Evolutionary conservation across 2,797 vertebrate species (phyloP), one percentile per base, ranked within the genome.

Genomic region (Moxostoma hubbsi): DNA sequence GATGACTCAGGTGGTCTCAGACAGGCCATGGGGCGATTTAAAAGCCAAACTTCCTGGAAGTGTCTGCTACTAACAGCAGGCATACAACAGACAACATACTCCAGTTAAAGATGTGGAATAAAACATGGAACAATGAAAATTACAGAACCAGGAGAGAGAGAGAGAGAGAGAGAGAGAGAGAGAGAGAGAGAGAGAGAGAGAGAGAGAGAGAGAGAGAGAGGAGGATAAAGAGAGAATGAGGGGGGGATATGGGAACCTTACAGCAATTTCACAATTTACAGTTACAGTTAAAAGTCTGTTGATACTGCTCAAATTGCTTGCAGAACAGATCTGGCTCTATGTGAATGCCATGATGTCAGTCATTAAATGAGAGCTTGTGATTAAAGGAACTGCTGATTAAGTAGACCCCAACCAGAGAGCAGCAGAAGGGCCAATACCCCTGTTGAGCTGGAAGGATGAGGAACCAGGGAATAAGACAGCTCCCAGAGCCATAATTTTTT

Each of bases 331-430:
- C n/a, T 0, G 15, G 24, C 59, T 55, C 47, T 79, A 62, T 81
- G 64, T 58, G 24, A 65, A 53, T 55, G 18, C 59, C 47, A 58
- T 67, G 50, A 64, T 65, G 73, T 65, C 74, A 66, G 54, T 80
- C n/a, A 77, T 85, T 77, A 61, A 63, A 61, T 47, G n/a, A 81
- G 49, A 74, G 43, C 7, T 59, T 18, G 15, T 72, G 63, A 77
- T 84, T 76, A 80, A 76, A 55, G 36, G 49, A 64, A 53, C 58
- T 67, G 50, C 70, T 78, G 64, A 78, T 63, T 63, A 64, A 62
- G 36, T 67, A 58, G 50, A 73, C 57, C 36, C n/a, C 6, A 43
- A 8, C 24, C 18, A 59, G 55, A 84, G 43, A 15, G 18, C 45
- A 47, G 64, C 15, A 15, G 12, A 36, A 55, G 45, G 67, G 53